phyloP scores from a whole-genome alignment of 2,888 invertebrate genomes.

The Luffia ferchaultella region DNA sequence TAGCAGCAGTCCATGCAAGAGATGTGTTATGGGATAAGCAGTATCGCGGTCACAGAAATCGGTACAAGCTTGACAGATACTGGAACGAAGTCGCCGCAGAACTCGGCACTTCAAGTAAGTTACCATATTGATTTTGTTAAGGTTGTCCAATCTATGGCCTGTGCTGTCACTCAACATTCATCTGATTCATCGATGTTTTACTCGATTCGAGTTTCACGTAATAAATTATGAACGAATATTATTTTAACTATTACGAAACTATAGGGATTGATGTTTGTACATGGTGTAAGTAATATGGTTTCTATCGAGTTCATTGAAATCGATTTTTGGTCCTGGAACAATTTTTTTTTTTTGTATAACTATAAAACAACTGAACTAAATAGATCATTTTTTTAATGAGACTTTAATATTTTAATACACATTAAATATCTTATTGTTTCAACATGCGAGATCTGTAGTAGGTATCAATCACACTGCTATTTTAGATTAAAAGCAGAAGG shows the following conservation, averaged over 20 bases:
- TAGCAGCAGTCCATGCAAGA: slow-evolving; percentile 55
- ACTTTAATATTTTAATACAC: too few species aligned
- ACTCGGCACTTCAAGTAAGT: slow-evolving; percentile 56
- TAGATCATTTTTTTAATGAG: too few species aligned
- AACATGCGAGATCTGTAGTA: too few species aligned
- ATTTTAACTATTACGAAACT: slow-evolving; percentile 7
- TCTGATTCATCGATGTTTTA: neutral
- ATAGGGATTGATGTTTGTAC: too few species aligned
- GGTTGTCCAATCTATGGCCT: neutral
- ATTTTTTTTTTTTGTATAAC: too few species aligned
- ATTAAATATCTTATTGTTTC: too few species aligned
- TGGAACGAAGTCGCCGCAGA: slow-evolving; percentile 59
- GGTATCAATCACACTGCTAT: too few species aligned
- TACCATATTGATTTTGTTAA: slow-evolving; percentile 10
- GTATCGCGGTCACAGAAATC: slow-evolving; percentile 51
- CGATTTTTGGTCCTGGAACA: too few species aligned
- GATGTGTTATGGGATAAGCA: slow-evolving; percentile 58
- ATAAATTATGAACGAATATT: slow-evolving; percentile 1
- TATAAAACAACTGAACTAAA: too few species aligned
- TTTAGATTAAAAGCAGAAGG: too few species aligned
- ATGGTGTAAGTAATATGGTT: neutral
- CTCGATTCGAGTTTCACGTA: slow-evolving; percentile 7
- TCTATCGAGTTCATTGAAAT: neutral
- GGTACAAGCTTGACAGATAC: slow-evolving; percentile 53
- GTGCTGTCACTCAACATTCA: neutral